Conservation (phyloP, 2,113 vertebrate genomes). For the Phocoena phocoena region DNA sequence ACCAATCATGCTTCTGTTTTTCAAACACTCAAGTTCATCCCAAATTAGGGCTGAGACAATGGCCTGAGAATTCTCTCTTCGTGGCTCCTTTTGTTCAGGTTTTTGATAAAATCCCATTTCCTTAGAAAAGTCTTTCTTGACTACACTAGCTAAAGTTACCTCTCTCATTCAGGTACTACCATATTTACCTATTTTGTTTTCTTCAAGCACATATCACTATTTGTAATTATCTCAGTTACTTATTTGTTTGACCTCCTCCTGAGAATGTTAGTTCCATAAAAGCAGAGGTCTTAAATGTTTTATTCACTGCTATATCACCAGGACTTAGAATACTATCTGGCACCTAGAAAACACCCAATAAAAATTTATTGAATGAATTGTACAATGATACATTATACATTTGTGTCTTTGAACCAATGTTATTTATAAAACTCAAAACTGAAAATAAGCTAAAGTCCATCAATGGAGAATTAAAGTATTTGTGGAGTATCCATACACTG, state of each 20-base stretch:
- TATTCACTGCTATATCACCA: not conserved
- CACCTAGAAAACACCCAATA: not conserved
- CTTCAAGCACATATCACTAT: not conserved
- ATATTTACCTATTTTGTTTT: not conserved
- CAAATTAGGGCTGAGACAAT: not conserved
- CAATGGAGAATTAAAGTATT: not conserved
- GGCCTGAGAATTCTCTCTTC: not conserved
- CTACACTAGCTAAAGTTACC: not conserved
- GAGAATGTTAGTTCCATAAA: not conserved
- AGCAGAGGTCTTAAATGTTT: not conserved
- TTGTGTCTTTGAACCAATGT: not conserved
- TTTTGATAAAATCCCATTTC: not conserved
- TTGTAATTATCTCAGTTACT: not conserved
- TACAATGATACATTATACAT: not conserved
- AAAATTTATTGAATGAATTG: not conserved
- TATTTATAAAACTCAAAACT: not conserved
- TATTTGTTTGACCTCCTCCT: not conserved
- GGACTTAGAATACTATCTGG: not conserved
- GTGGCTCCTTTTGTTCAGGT: not conserved
- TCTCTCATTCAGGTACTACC: not conserved
- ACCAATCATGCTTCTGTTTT: not conserved
- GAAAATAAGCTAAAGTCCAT: slow-evolving; percentile 22
- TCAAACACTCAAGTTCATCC: not conserved
- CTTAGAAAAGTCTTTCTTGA: not conserved
- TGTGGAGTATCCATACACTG: not conserved